Base-by-base conservation (phyloP, 92 coral and sea anemone genomes). In the Galaxea fascicularis region DNA sequence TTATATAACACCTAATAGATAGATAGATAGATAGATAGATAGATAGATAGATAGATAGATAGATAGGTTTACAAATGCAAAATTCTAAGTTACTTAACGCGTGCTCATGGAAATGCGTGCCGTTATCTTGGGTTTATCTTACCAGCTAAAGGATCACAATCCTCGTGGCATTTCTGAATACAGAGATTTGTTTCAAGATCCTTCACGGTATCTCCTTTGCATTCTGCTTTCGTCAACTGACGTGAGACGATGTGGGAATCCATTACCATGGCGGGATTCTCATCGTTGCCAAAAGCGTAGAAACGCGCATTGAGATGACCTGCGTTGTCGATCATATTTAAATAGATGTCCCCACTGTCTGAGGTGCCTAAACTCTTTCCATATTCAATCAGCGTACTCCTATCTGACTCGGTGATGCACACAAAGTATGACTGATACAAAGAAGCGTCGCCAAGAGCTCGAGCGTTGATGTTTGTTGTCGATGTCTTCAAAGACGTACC, bases 341-440 rank as follows among this genome's bases (percentile, higher is more conserved):
- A n/a, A n/a, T n/a, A n/a, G n/a, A n/a, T n/a, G n/a, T 53, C 59
- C 12, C 59, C 59, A 12, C 17, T 16, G 0, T 67, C 73, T 30
- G 47, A 10, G 46, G 49, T 67, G 10, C 73, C 73, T n/a, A 12
- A 15, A 7, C 47, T 67, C 20, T 67, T 67, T 5, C 73, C 73
- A 25, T 67, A 67, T 30, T 67, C 73, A 17, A 67, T 15, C 24
- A 31, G 49, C 20, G 82, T 74, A 22, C 73, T 59, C 24, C 27
- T 20, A 30, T 60, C 26, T 11, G 88, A 57, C 25, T 73, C 75
- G 4, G 52, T 84, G 30, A 84, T 30, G 46, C 88, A 84, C 11
- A 84, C 82, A 41, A 84, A 81, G 82, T 87, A 87, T 16, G 90
- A 81, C 17, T 87, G 87, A 68, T 59, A 73, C 21, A 87, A 53